A percentile compares a stretch with the other conserved stretches of the same genome.
Conservation (phyloP, 2,888 invertebrate species). For the Labia minor region DNA sequence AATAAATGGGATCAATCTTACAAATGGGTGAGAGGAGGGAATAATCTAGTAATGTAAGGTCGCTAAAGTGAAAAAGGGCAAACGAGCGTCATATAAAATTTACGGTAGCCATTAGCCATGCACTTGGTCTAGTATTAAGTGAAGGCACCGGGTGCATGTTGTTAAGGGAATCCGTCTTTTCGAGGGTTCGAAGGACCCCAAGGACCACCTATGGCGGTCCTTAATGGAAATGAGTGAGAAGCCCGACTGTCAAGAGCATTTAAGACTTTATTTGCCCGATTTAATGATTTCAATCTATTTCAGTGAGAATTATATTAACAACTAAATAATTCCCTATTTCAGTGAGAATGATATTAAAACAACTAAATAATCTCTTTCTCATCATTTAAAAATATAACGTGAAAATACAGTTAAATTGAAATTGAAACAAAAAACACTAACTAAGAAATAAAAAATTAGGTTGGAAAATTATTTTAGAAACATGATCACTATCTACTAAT, state of each 20-base stretch:
- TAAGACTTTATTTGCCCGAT: slow-evolving; percentile 5
- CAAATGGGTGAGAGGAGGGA: not conserved
- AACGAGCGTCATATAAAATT: not conserved
- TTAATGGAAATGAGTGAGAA: not conserved
- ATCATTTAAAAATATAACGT: no score
- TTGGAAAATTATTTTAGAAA: no score
- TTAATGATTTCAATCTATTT: not conserved
- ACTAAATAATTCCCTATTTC: no score
- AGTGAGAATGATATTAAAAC: no score
- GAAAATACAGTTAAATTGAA: no score
- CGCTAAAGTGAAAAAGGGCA: slow-evolving; percentile 2
- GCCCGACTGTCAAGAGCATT: not conserved
- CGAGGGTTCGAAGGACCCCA: not conserved
- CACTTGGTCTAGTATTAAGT: slow-evolving; percentile 13
- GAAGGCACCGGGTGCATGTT: not conserved
- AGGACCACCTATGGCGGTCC: not conserved
- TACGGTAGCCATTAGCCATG: slow-evolving; percentile 3
- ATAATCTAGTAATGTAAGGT: not conserved
- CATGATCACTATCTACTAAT: no score
- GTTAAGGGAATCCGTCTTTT: slow-evolving; percentile 4
- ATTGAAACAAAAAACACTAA: no score
- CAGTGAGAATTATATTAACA: not conserved
- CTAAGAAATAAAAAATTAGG: no score
- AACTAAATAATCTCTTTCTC: no score
- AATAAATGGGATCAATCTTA: slow-evolving; percentile 13